A percentile compares a stretch with the other conserved stretches of the same genome.
Evolutionary conservation across 2,113 vertebrate species (phyloP).

Genomic region (Pagrus major): DNA sequence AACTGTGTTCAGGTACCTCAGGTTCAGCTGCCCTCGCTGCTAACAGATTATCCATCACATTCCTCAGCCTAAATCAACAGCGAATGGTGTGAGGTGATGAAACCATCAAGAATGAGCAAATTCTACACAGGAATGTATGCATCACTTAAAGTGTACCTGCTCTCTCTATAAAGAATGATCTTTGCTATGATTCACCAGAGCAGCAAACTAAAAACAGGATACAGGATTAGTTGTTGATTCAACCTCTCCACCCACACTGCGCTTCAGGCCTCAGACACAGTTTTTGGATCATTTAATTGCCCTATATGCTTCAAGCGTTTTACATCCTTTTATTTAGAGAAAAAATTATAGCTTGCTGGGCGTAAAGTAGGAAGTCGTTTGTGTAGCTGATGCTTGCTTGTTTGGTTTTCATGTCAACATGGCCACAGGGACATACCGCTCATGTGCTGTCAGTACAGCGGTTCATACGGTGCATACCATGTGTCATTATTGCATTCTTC

Average conservation of each 20-base stretch:
- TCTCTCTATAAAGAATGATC: not conserved
- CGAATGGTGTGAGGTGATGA: conserved; percentile 75
- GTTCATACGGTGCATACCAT: conserved; percentile 47
- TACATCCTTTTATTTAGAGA: conserved; percentile 54
- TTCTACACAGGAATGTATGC: conserved; percentile 34
- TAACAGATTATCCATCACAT: conserved; percentile 67
- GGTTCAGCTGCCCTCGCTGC: conserved; percentile 45
- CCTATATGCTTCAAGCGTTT: conserved; percentile 35
- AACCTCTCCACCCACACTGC: not conserved
- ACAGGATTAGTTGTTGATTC: conserved; percentile 8
- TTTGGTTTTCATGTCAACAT: conserved; percentile 72
- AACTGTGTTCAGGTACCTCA: conserved; percentile 71
- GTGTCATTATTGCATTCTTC: conserved; percentile 81
- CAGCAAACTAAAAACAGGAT: conserved; percentile 8
- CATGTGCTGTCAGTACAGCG: conserved; percentile 49
- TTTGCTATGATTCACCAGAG: not conserved
- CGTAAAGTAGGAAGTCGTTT: conserved; percentile 68
- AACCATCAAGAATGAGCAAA: conserved; percentile 64
- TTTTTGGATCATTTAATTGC: conserved; percentile 56
- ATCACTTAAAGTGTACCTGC: not conserved
- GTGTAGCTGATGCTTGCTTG: conserved; percentile 55
- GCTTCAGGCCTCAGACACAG: conserved; percentile 53
- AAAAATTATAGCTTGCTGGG: conserved; percentile 74
- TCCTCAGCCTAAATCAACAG: conserved; percentile 66
- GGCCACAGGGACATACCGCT: conserved; percentile 72